Evolutionary conservation across 2,113 vertebrate genomes (phyloP), one percentile per base, ranked within the genome.

Genomic region (Rousettus leschenaultii): DNA sequence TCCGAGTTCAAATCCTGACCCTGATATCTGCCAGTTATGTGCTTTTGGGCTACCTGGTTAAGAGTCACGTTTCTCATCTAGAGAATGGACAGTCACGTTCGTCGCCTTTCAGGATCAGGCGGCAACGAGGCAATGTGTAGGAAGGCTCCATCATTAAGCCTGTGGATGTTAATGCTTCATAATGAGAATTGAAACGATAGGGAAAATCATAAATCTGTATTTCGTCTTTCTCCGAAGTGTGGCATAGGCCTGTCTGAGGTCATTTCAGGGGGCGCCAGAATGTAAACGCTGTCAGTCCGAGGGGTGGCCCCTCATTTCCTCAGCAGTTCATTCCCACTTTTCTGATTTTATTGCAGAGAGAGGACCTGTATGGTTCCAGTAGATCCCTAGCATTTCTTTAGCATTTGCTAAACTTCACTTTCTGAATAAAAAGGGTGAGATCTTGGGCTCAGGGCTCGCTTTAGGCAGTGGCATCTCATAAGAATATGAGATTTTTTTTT

Each of bases 41-140:
- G 35, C 6, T 45, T 0, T 33, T 15, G 7, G 71, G 38, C 1
- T 0, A 0, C 24, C 22, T 13, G 13, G 3, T 63, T 51, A 0
- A 7, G 61, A 35, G 19, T 26, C 14, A 2, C 2, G 0, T 1
- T 51, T 15, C 5, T 28, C 38, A 38, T 33, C 8, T 33, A 16
- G 1, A 4, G 0, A n/a, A 26, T 2, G 74, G 92, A 24, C 65
- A 10, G 2, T 40, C 4, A 0, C 4, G 1, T 2, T 1, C 18
- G 8, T 68, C 16, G 0, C 11, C 2, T 51, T 48, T 22, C 4
- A 19, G 1, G 35, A 35, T 19, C 10, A 4, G 1, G 0, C 13
- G 15, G 7, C 13, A 12, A 24, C 6, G 5, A 28, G 40, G 28
- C 40, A 21, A 1, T 22, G 28, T 38, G 11, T 2, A 0, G 0